Evolutionary conservation across 2,888 invertebrate species (phyloP), one percentile per base, ranked within the genome.

Genomic region (Pyralis farinalis): DNA sequence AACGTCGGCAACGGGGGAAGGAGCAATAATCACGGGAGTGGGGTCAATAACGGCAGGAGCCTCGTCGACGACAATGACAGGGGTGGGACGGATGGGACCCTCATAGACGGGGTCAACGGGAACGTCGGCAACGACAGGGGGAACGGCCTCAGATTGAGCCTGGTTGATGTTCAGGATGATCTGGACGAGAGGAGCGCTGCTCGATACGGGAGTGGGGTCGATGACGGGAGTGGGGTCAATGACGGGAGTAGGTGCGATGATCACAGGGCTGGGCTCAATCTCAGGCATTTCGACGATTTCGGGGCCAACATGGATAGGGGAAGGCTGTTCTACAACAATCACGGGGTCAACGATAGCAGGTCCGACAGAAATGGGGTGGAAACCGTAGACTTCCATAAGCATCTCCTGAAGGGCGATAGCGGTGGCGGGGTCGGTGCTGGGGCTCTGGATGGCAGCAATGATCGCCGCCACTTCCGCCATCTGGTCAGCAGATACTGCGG

Each of bases 391-490:
- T 36, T 56, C 58, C 12, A 52, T 21, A 31, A 63, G 48, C 47
- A 63, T 55, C 46, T 63, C 56, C 11, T 58, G 55, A n/a, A 61
- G 57, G 10, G 62, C 62, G 35, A 46, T 64, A 39, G 69, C 73
- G 58, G 73, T 73, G 51, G 71, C 72, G 47, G 71, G 71, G 61
- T 73, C 53, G 44, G 72, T 71, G 70, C 63, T 63, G 47, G 72
- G 73, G 69, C 64, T 71, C 42, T 71, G 47, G 69, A 77, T 77
- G 52, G 77, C 74, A 37, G 59, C 69, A 40, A 76, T 51, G 57
- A 76, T 71, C 47, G 64, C 58, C 47, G 63, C 51, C 46, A 75
- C 34, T 55, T 68, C 58, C 9, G 55, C 48, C 25, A 49, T 6
- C 49, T 63, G 61, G 20, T 22, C 40, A 43, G 54, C 34, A 34